Conservation (phyloP, 1,140 invertebrate genomes). For the Neodiprion lecontei region DNA sequence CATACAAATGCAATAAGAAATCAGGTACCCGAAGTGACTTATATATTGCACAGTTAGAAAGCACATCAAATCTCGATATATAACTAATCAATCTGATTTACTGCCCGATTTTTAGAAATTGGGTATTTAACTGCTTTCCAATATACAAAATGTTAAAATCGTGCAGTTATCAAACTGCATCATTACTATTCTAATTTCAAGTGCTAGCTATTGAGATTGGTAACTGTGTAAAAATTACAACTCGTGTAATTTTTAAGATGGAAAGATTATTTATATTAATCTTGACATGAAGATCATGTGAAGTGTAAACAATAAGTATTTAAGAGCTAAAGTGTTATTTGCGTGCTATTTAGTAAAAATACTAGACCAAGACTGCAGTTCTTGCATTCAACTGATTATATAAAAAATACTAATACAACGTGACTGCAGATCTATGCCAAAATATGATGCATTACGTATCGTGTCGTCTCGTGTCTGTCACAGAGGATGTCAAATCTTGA, state of each 20-base stretch:
- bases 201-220: background rate
- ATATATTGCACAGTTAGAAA: background rate
- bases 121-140: background rate
- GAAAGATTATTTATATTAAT: no score
- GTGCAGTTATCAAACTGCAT: background rate
- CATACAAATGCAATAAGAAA: slow-evolving; percentile 29
- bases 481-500: background rate
- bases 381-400: background rate
- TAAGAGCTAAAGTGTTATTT: no score
- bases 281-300: no score
- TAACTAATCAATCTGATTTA: slow-evolving; percentile 9
- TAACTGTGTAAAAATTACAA: background rate
- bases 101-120: background rate
- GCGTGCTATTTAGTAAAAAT: no score
- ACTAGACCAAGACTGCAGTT: background rate
- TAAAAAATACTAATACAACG: background rate
- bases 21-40: no score
- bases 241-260: no score
- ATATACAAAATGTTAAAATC: slow-evolving; percentile 12
- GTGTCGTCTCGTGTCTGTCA: no score
- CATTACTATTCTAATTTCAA: background rate
- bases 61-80: background rate
- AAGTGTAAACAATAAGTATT: no score
- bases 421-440: no score
- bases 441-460: no score